Evolutionary conservation across 1,140 invertebrate species (phyloP), one percentile per base, ranked within the genome.

Genomic region (Thaumatotibia leucotreta): DNA sequence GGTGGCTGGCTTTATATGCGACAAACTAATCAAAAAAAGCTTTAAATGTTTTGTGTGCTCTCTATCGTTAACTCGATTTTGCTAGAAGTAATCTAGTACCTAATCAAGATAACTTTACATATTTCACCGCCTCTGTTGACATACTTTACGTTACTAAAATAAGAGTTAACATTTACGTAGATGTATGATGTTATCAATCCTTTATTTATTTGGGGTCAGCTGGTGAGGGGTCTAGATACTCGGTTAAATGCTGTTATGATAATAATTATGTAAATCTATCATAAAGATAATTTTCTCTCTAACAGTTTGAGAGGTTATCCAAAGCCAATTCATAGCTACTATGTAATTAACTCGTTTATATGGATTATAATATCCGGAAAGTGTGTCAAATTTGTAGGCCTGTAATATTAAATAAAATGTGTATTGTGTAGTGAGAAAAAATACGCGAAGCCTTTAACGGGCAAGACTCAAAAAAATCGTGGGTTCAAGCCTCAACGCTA

Each of bases 171-270:
- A 77, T 72, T 75, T 75, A 70, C 73, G 65, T 49, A 63, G 58
- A 52, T 66, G 67, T 68, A 74, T 72, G 64, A 61, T 78, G 76
- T 78, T 83, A 80, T 82, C 75, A 74, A 52, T 64, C 66, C 69
- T 62, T 66, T 75, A 80, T 82, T 82, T 84, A 86, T 89, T 83
- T 84, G 73, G 76, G 86, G 83, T 89, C 84, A 58, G 23, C 52
- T 24, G 52, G 52, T 58, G 52, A 58, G 9, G 39, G 39, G 52
- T 58, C 27, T 29, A 58, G 5, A 58, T 58, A 27, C 14, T 50
- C 23, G 14, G 27, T 58, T 58, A 45, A 20, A 45, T 45, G 14
- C 17, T 45, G 39, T 20, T 20, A 45, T 39, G n/a, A 4, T 6
- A 4, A 14, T 45, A 45, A 20, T 45, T 20, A 45, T 45, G 17